Evolutionary conservation across 2,888 invertebrate species (phyloP), one percentile per base, ranked within the genome.

Genomic region (Biston stratarius): DNA sequence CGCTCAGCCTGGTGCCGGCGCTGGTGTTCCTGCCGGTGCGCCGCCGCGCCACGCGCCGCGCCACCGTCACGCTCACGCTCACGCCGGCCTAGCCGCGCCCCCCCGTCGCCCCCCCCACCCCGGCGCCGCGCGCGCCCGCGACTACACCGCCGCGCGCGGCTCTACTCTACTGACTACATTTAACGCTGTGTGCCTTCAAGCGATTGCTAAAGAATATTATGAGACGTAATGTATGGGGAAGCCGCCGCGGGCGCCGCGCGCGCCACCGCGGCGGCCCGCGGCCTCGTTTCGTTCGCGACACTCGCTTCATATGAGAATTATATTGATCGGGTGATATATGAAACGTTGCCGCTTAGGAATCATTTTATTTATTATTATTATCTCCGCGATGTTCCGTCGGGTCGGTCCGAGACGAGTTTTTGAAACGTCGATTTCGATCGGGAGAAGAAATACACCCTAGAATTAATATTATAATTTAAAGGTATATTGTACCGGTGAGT

Each of bases 1-100:
- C 92, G 85, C 90, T 92, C 79, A 96, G 96, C 87, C 97, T 98
- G 91, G 96, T 98, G 83, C 97, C 99, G 76, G 98, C 98, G 81
- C 95, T 99, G 82, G 98, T 99, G 90, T 98, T 98, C 94, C 96
- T 99, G 94, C 99, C 99, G 74, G 98, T 99, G 85, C 96, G 97
- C 78, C 96, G 97, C 87, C 96, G 97, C 89, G 96, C 98, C 83
- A 96, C 96, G 85, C 96, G 97, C 85, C 96, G 97, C 78, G 95
- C 98, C 81, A 98, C 98, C 79, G 97, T 98, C 83, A 98, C 98
- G 89, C 98, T 99, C 88, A 98, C 97, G 88, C 96, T 99, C 80
- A 98, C 98, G 88, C 99, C 99, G 83, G 97, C 98, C 95, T 98
- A 96, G 94, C 82, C 75, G 58, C 57, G 70, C 84, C 82, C 74